Evolutionary conservation across 2,797 vertebrate genomes (phyloP), one percentile per base, ranked within the genome.

Genomic region (Tapera naevia): DNA sequence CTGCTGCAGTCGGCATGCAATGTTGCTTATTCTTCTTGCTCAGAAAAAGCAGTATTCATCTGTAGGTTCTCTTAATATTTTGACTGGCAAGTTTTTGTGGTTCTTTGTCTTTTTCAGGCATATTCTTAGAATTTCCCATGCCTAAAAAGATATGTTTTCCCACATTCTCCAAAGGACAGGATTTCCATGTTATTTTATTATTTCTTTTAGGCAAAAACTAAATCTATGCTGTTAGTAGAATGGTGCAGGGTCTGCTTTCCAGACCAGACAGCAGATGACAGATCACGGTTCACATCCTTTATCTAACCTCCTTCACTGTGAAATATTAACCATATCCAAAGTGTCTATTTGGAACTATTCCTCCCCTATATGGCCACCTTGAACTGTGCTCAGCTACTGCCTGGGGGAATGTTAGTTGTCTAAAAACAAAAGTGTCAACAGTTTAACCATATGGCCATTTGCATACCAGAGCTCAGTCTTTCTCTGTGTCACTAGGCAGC

Each of bases 401-500:
- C 8, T 61, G 12, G 8, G 9, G 25, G 28, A 82, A 60, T 50
- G 25, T 19, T 25, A 37, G 10, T 7, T 85, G 71, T 4, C 30
- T 14, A 4, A 69, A 50, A 48, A 11, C n/a, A 79, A 67, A 67
- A 8, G 9, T 76, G 7, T 46, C 61, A 61, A 41, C 7, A 24
- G 8, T 65, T 81, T 41, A 45, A 50, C 12, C 10, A 10, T 9
- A 24, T 13, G 15, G 33, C 53, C 4, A 61, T 32, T 13, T 33
- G 6, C 14, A 19, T 32, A 18, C 13, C 21, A 69, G 58, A 89
- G 13, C 46, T 37, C 53, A 21, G 5, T 7, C 32, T 67, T 87
- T 46, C 37, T 72, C 61, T 72, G 27, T 50, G 56, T 2, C 33
- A 50, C 4, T 61, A 25, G 11, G 0, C 0, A 2, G 6, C 21